Evolutionary conservation across 2,888 invertebrate species (phyloP).

Genomic region (Lacanobia oleracea): DNA sequence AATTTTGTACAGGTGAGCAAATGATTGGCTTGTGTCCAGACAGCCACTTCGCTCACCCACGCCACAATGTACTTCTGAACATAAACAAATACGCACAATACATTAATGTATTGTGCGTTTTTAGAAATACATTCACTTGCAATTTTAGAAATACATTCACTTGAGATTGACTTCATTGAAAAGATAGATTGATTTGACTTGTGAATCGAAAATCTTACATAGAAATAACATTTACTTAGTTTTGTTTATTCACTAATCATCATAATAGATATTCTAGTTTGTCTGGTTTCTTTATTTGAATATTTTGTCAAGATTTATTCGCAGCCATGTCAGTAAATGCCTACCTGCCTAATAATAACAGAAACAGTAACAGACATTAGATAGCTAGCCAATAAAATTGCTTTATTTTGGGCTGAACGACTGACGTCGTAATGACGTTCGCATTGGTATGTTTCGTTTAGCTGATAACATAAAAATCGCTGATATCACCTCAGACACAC

Average conservation of each 20-base stretch:
- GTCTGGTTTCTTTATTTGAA: background rate
- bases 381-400: conserved; percentile 77
- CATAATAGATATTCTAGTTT: too few relatives aligned
- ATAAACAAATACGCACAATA: conserved; percentile 80
- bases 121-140: conserved; percentile 49
- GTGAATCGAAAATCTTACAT: conserved; percentile 10
- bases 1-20: conserved; percentile 84
- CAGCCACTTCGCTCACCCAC: conserved; percentile 80
- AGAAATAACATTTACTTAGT: background rate
- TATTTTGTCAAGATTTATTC: conserved; percentile 11
- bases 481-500: conserved; percentile 60
- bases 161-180: conserved; percentile 30
- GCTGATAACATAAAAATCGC: conserved; percentile 70
- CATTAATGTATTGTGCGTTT: conserved; percentile 54
- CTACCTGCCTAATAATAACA: conserved; percentile 68
- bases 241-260: background rate
- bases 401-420: conserved; percentile 78
- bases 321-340: conserved; percentile 40
- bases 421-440: conserved; percentile 80
- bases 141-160: conserved; percentile 46
- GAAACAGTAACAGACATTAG: conserved; percentile 69
- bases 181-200: conserved; percentile 10
- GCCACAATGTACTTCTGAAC: conserved; percentile 71
- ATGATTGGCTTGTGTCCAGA: conserved; percentile 85
- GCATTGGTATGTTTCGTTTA: conserved; percentile 66